Base-by-base conservation (phyloP, 2,888 invertebrate species). In the Cistogaster globosa region DNA sequence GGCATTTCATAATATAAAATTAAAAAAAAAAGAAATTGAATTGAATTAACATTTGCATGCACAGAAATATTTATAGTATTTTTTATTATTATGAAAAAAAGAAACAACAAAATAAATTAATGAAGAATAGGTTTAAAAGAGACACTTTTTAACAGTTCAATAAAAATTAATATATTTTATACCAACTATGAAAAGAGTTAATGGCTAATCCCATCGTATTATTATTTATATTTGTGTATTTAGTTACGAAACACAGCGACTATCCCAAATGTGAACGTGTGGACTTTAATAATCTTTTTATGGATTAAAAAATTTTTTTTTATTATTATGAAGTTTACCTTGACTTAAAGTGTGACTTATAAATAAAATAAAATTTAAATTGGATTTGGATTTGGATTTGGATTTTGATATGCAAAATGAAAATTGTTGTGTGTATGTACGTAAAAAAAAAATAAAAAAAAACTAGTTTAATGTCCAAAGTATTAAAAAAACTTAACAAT, bases 251-350 rank as follows among this genome's bases (percentile, higher is more conserved):
- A 42, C 32, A 38, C 22, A 38, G 38, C 22, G 68, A 55, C 18
- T 16, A 36, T 36, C 68, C 68, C 12, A 20, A 55, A 55, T 55
- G 26, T 26, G 38, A 38, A 16, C 26, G n/a, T 14, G 45, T 14
- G 1, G 12, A 12, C 36, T 36, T 38, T 11, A 58, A 32, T 67
- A 18, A 45, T 45, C 69, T 78, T 42, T 62, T 45, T 69, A 75
- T 68, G 53, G 57, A 11, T 72, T 77, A 60, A 12, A 58, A 38
- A 55, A 71, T 71, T 51, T 42, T 38, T 32, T 63, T 77, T 72
- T 72, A 42, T 42, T n/a, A n/a, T n/a, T n/a, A 65, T 60, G 71
- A 67, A 60, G 72, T 72, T 83, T 45, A 60, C 83, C 83, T 72
- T 83, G 82, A 76, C 51, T 65, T 76, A 26, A 58, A 45, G 42